These are phyloP conservation scores for Candoia aspera DNA, from an alignment of 2,113 vertebrate genomes.

Conservation along the genomic window DNA sequence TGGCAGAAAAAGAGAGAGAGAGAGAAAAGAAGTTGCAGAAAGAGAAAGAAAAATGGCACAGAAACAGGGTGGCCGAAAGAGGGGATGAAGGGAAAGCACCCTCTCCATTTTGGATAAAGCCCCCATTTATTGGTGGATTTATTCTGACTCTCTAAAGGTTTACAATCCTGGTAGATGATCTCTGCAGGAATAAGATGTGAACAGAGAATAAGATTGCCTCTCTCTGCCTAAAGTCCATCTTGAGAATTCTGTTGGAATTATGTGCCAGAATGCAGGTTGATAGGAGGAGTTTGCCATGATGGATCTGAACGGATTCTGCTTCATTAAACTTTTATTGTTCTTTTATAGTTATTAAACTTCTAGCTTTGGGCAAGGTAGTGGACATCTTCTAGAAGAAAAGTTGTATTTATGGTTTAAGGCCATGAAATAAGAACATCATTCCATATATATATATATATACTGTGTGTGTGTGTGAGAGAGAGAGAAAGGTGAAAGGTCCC, in stretches of 20 bases:
- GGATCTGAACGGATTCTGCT: neutral
- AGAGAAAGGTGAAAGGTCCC: no score
- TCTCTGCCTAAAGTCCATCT: neutral
- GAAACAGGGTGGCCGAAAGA: neutral
- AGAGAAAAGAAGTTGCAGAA: no score
- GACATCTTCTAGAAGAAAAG: neutral
- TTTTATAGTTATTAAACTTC: neutral
- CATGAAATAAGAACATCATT: neutral
- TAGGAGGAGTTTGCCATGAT: neutral
- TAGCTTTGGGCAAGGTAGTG: neutral
- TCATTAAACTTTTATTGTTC: neutral
- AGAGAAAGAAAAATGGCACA: neutral
- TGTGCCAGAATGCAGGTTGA: neutral
- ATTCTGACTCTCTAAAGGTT: neutral
- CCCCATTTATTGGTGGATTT: neutral
- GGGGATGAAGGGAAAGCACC: neutral
- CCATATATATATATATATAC: neutral
- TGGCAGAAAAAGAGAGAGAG: no score
- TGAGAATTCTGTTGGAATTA: neutral
- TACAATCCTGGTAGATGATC: neutral
- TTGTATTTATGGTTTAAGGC: neutral
- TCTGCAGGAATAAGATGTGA: neutral
- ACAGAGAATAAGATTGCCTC: neutral
- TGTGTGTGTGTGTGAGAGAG: no score
- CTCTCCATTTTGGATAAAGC: neutral